A percentile compares a stretch with the other conserved stretches of the same genome.
Conservation (phyloP, 2,113 vertebrate species). For the Rhynchopsitta pachyrhyncha region DNA sequence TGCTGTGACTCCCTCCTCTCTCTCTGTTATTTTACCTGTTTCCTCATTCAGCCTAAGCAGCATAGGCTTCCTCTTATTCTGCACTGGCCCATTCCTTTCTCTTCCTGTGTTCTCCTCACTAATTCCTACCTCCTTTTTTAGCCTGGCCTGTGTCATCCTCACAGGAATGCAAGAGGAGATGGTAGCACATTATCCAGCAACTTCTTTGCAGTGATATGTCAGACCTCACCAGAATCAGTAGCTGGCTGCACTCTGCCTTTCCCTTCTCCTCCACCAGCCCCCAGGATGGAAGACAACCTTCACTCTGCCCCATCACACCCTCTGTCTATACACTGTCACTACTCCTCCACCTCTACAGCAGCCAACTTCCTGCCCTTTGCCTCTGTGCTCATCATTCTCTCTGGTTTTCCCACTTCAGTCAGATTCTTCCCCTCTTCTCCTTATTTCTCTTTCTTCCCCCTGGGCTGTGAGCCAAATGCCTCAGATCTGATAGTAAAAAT, state of each 20-base stretch:
- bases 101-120: neutral
- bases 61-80: neutral
- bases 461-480: constrained; percentile 11
- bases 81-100: neutral
- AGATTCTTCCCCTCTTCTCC: neutral
- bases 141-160: neutral
- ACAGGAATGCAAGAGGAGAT: neutral
- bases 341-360: neutral
- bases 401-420: neutral
- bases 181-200: neutral
- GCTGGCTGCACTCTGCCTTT: neutral
- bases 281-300: neutral
- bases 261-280: neutral
- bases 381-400: neutral
- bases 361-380: neutral
- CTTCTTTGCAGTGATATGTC: rapidly evolving
- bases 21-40: neutral
- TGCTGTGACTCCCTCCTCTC: neutral
- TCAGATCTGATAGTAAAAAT: neutral
- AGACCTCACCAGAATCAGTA: neutral
- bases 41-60: neutral
- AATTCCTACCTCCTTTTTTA: neutral
- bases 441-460: neutral
- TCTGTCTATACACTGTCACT: neutral
- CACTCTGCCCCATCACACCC: neutral